Base-by-base conservation (phyloP, 2,797 vertebrate genomes). In the Sphenodon punctatus region DNA sequence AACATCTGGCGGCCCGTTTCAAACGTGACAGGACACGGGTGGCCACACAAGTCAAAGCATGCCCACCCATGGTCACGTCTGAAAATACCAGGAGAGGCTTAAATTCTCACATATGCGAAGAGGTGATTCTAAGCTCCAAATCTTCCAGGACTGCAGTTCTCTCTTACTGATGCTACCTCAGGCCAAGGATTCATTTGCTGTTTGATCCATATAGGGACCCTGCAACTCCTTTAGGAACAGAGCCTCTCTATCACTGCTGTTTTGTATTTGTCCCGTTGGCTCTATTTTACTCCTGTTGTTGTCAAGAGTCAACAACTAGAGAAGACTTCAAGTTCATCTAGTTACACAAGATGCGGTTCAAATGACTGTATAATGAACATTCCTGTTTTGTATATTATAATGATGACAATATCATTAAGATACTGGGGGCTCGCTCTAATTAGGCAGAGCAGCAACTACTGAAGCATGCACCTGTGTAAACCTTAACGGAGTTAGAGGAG, bases 151-250 rank as follows among this genome's bases (percentile, higher is more conserved):
- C 14, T 51, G 7, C 14, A 53, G 16, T 10, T 53, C 16, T 30
- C 51, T 27, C 30, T 17, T 53, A 27, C 27, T 30, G 27, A 27
- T 53, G 27, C 25, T 11, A n/a, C 25, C 13, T 48, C 48, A n/a
- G n/a, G n/a, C n/a, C n/a, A n/a, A n/a, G n/a, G n/a, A n/a, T n/a
- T n/a, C n/a, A n/a, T n/a, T n/a, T n/a, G n/a, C n/a, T n/a, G n/a
- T n/a, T n/a, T n/a, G n/a, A n/a, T n/a, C n/a, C n/a, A n/a, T n/a
- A n/a, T n/a, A n/a, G n/a, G n/a, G n/a, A n/a, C n/a, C n/a, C n/a
- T n/a, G n/a, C n/a, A n/a, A n/a, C n/a, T n/a, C n/a, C n/a, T n/a
- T 27, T 76, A 0, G 0, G 5, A 85, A 65, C 4, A 70, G 32
- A 80, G 45, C 6, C 58, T 8, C 45, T n/a, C n/a, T n/a, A 42